Evolutionary conservation across 30 jellyfish, hydroid and myxozoan species (phyloP).

Genomic region (Euphysa ruthae): DNA sequence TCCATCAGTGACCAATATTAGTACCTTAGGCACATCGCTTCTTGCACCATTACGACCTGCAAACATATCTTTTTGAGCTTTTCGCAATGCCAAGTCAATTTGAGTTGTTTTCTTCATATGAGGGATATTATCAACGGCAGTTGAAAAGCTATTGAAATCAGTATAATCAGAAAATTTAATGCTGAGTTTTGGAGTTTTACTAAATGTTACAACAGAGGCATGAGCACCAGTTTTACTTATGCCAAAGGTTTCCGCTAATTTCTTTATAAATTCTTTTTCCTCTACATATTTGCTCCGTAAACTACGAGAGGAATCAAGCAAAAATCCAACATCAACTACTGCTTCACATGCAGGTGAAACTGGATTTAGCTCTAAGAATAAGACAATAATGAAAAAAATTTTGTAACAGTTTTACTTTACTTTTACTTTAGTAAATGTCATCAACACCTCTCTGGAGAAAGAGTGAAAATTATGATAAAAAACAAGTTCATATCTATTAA

Average conservation of each 20-base stretch:
- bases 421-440: too few species aligned
- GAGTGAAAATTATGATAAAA: too few species aligned
- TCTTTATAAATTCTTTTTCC: conserved; percentile 60
- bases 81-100: conserved; percentile 62
- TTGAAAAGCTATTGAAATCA: conserved; percentile 30
- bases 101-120: conserved; percentile 56
- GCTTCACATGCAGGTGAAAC: conserved; percentile 14
- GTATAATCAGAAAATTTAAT: conserved; percentile 27
- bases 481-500: too few species aligned
- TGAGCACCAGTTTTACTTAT: conserved; percentile 50
- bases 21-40: conserved; percentile 36
- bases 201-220: conserved; percentile 68
- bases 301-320: conserved; percentile 82
- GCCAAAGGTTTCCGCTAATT: conserved; percentile 39
- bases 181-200: conserved; percentile 57
- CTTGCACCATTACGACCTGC: conserved; percentile 43
- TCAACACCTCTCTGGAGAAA: too few species aligned
- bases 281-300: conserved; percentile 45
- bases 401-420: too few species aligned
- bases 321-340: conserved; percentile 60
- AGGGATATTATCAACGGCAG: conserved; percentile 59
- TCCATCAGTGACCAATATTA: conserved; percentile 67
- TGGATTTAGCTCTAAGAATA: not conserved
- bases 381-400: too few species aligned
- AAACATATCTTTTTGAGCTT: conserved; percentile 37